Conservation (phyloP, 2,797 vertebrate genomes). For the Gymnoscopelus microlampas region DNA sequence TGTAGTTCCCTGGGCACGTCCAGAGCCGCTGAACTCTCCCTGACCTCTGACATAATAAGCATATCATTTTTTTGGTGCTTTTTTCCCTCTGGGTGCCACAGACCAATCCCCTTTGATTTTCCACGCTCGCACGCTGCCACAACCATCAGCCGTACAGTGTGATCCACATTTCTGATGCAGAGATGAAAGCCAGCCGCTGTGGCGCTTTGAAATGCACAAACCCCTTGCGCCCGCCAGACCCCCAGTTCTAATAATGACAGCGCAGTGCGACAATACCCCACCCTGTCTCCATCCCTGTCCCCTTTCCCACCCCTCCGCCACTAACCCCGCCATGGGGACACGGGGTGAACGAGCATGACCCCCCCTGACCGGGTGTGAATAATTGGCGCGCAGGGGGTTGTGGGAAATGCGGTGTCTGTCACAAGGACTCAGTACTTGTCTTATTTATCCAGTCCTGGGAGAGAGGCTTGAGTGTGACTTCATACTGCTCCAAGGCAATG, state of each 20-base stretch:
- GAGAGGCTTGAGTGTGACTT: slow-evolving; percentile 38
- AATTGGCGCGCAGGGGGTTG: slow-evolving; percentile 76
- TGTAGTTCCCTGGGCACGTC: slow-evolving; percentile 67
- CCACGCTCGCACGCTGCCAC: slow-evolving; percentile 70
- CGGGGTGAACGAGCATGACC: slow-evolving; percentile 75
- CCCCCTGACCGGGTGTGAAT: slow-evolving; percentile 73
- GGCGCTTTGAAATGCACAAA: slow-evolving; percentile 80
- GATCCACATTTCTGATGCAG: slow-evolving; percentile 79
- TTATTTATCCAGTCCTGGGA: slow-evolving; percentile 70
- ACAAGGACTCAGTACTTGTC: slow-evolving; percentile 66
- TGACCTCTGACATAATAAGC: slow-evolving; percentile 83
- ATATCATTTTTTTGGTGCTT: slow-evolving; percentile 70
- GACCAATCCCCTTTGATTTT: slow-evolving; percentile 82
- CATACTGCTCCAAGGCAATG: slow-evolving; percentile 25
- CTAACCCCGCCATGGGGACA: slow-evolving; percentile 65
- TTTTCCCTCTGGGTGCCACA: slow-evolving; percentile 67
- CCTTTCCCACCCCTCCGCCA: neutral
- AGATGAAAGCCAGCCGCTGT: slow-evolving; percentile 78
- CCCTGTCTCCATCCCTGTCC: neutral
- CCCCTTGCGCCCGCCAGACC: slow-evolving; percentile 72
- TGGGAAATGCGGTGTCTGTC: slow-evolving; percentile 77
- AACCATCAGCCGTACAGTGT: slow-evolving; percentile 75
- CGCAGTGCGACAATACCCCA: slow-evolving; percentile 59
- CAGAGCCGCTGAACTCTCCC: slow-evolving; percentile 73
- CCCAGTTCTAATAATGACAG: slow-evolving; percentile 79